Base-by-base conservation (phyloP, 92 coral and sea anemone species). In the Epizoanthus stellaris region DNA sequence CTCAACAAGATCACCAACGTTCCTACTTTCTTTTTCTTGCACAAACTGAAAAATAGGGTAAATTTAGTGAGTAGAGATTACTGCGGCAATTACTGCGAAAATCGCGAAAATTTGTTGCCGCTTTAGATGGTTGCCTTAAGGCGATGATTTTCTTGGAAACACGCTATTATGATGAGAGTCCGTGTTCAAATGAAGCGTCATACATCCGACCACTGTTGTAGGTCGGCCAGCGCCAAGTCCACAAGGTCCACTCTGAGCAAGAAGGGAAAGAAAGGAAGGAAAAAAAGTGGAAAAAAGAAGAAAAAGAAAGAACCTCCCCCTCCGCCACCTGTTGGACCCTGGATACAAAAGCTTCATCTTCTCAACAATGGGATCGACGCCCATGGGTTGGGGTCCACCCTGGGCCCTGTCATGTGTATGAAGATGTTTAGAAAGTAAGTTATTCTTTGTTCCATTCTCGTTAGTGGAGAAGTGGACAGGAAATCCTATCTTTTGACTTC, bases 351-450 rank as follows among this genome's bases (percentile, higher is more conserved):
- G 74, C 94, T 97, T 47, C 99, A 97, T 68, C 87, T 97, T 49
- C 65, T 95, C 38, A 91, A 97, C 93, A 97, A 97, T 70, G 99
- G 99, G 45, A 91, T 97, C 61, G 99, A 96, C 72, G 91, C 93
- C 0, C 93, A 91, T 87, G 99, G 99, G 6, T 74, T 87, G 68
- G 99, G 96, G 4, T 92, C 98, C 30, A 92, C 90, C 49, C 88
- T 96, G 16, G 98, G 96, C 0, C 99, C 99, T 15, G 95, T 96
- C 69, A 95, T 96, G 96, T 96, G 99, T 64, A 94, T 96, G 96
- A 94, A 95, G 82, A 89, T 97, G 93, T 91, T 97, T 67, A 87
- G 99, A 84, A 97, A 95, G 99, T 94, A 61, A 92, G 98, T 89
- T 16, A 4, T 21, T 39, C 34, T 4, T 6, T 3, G 14, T 66